These are phyloP conservation scores for Scaptomyza montana DNA, from an alignment of 1,140 invertebrate genomes.

Conservation along the genomic window DNA sequence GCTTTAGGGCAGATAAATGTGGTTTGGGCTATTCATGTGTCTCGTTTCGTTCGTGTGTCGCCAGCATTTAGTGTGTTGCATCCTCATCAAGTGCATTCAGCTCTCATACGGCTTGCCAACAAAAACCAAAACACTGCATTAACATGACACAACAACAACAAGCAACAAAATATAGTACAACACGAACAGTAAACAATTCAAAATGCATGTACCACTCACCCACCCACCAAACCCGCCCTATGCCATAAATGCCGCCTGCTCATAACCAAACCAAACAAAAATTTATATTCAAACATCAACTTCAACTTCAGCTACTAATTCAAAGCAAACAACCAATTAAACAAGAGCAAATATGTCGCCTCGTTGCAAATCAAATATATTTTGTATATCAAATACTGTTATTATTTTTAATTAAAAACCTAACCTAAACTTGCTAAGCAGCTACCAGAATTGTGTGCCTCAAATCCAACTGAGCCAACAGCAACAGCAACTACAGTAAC, in stretches of 20 bases:
- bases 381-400: constrained; percentile 57
- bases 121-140: constrained; percentile 36
- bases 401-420: constrained; percentile 76
- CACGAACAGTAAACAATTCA: constrained; percentile 16
- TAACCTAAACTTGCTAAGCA: constrained; percentile 47
- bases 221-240: neutral
- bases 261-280: constrained; percentile 44
- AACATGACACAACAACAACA: constrained; percentile 32
- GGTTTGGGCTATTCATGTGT: constrained; percentile 17
- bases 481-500: constrained; percentile 11
- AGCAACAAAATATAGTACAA: neutral
- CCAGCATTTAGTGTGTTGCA: constrained; percentile 59
- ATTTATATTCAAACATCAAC: constrained; percentile 19
- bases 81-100: constrained; percentile 63
- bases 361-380: constrained; percentile 30
- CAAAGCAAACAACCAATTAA: constrained; percentile 18
- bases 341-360: constrained; percentile 19
- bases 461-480: constrained; percentile 20
- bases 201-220: constrained; percentile 12
- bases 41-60: constrained; percentile 53
- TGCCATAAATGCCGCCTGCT: constrained; percentile 27
- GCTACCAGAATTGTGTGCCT: constrained; percentile 21
- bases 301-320: constrained; percentile 11
- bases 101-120: constrained; percentile 58
- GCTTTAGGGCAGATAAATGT: constrained; percentile 20